Conservation (phyloP, 2,113 vertebrate genomes). For the Lepidiolamprologus cunningtoni region DNA sequence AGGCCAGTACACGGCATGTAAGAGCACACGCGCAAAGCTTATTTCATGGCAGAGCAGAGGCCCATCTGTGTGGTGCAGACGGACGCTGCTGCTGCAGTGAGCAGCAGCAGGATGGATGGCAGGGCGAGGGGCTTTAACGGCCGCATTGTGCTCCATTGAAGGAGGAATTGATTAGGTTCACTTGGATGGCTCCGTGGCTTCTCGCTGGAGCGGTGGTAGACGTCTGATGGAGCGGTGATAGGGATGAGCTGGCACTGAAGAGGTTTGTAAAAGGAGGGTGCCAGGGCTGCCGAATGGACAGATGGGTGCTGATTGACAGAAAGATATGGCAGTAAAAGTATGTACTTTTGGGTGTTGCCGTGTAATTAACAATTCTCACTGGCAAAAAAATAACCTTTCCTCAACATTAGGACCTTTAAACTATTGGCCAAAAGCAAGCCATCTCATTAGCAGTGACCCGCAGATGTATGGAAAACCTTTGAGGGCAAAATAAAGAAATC, state of each 20-base stretch:
- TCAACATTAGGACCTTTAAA: background rate
- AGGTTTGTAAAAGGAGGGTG: background rate
- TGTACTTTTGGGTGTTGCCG: background rate
- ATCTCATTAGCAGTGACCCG: background rate
- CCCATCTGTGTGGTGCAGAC: slow-evolving; percentile 48
- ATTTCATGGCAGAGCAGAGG: slow-evolving; percentile 60
- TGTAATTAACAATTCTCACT: background rate
- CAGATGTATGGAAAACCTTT: background rate
- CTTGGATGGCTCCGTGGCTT: slow-evolving; percentile 22
- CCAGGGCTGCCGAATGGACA: background rate
- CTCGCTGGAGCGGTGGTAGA: slow-evolving; percentile 9
- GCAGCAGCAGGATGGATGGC: slow-evolving; percentile 28
- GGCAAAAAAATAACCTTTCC: background rate
- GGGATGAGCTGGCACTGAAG: slow-evolving; percentile 39
- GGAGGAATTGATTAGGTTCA: slow-evolving; percentile 55
- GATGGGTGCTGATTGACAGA: slow-evolving; percentile 25
- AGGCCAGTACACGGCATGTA: background rate
- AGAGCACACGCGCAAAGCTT: background rate
- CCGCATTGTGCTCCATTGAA: slow-evolving; percentile 41
- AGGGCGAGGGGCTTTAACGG: slow-evolving; percentile 21
- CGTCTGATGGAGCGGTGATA: slow-evolving; percentile 39
- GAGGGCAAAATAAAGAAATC: background rate
- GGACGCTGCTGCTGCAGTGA: slow-evolving; percentile 13
- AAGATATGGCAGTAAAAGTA: background rate
- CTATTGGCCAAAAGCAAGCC: background rate